Evolutionary conservation across 2,113 vertebrate species (phyloP).

Genomic region (Anhinga rufa): DNA sequence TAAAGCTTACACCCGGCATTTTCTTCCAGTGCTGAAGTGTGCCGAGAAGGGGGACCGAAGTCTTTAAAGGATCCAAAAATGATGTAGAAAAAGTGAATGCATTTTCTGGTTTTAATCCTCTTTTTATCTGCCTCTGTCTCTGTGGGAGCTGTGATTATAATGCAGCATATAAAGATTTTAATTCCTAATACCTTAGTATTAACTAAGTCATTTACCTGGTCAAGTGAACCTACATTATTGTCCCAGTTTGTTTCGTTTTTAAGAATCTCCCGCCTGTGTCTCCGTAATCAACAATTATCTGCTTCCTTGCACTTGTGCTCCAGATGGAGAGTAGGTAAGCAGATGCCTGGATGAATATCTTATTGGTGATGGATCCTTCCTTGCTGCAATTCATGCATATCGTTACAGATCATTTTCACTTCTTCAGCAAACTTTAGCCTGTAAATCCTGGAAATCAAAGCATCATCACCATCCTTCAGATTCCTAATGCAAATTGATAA

Average conservation of each 20-base stretch:
- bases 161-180: background rate
- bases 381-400: background rate
- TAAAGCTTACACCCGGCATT: background rate
- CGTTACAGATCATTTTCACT: constrained; percentile 16
- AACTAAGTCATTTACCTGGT: background rate
- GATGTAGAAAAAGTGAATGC: accelerated
- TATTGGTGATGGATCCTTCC: background rate
- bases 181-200: background rate
- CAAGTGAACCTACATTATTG: background rate
- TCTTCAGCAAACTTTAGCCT: constrained; percentile 38
- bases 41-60: background rate
- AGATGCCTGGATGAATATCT: constrained; percentile 38
- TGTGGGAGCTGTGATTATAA: background rate
- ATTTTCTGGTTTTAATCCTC: background rate
- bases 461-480: background rate
- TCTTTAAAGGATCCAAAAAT: background rate
- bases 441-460: constrained; percentile 24
- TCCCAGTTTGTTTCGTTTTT: background rate
- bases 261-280: background rate
- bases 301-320: constrained; percentile 35
- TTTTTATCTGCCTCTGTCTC: background rate
- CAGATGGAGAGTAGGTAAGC: constrained; percentile 58
- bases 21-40: background rate
- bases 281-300: constrained; percentile 37
- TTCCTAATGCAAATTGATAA: background rate